Percentiles rank a stretch among this genome's conserved stretches.
Conservation (phyloP, 2,113 vertebrate genomes). For the Lepus americanus region DNA sequence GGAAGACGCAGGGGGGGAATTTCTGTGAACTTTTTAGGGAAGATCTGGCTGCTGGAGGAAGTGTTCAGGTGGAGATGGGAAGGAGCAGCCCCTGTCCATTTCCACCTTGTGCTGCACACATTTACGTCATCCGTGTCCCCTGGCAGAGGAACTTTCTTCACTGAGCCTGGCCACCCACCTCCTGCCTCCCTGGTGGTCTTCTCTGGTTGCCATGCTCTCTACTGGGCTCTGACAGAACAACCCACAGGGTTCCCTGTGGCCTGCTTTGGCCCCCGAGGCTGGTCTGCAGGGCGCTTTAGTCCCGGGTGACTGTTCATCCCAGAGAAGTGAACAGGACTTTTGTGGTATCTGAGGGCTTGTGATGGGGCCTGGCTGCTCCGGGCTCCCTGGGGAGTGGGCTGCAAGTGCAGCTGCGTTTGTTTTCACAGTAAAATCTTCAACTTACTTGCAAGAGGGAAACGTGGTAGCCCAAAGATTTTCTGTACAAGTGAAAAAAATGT, state of each 20-base stretch:
- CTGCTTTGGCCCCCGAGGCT: neutral
- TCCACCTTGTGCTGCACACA: neutral
- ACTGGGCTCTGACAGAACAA: no score
- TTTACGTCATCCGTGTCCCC: neutral
- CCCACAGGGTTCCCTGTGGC: neutral
- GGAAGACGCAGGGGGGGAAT: neutral
- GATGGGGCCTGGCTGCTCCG: no score
- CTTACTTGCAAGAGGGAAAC: neutral
- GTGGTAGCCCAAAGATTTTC: neutral
- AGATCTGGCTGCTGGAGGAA: neutral
- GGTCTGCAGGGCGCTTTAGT: neutral
- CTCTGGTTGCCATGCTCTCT: neutral
- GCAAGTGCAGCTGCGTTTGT: rapidly evolving
- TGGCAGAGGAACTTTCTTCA: neutral
- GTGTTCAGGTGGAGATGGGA: neutral
- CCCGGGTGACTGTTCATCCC: rapidly evolving
- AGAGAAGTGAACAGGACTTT: neutral
- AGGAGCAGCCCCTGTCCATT: no score
- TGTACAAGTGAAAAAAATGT: neutral
- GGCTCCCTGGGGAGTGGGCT: no score
- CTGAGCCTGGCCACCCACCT: no score
- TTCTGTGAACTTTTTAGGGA: neutral
- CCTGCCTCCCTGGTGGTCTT: neutral
- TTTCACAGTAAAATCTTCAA: neutral
- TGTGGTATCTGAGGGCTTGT: no score